Evolutionary conservation across 2,888 invertebrate genomes (phyloP).

Genomic region (Meteorus cinctellus): DNA sequence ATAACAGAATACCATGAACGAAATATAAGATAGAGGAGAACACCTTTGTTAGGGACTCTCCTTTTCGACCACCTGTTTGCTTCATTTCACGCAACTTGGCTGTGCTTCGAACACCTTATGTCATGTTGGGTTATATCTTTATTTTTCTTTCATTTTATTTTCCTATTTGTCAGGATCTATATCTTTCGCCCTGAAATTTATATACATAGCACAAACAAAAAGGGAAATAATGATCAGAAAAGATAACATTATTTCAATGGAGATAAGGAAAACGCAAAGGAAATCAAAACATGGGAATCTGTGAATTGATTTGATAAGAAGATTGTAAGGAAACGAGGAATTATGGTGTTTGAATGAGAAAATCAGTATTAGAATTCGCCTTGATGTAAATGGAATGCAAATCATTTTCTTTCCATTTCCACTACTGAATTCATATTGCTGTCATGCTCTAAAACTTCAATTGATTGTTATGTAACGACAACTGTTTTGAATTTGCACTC

Average conservation of each 20-base stretch:
- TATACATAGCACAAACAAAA: background rate
- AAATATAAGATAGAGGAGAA: background rate
- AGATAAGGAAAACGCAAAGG: slow-evolving; percentile 11
- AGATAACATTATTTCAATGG: background rate
- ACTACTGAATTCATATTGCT: slow-evolving; percentile 18
- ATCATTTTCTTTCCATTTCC: slow-evolving; percentile 7
- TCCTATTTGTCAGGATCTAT: slow-evolving; percentile 16
- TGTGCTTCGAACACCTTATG: slow-evolving; percentile 46
- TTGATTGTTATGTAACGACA: slow-evolving; percentile 27
- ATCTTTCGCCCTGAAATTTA: slow-evolving; percentile 20
- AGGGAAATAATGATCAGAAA: background rate
- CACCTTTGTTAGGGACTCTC: slow-evolving; percentile 21
- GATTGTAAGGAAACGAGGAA: background rate
- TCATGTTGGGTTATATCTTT: slow-evolving; percentile 22
- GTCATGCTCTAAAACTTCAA: slow-evolving; percentile 37
- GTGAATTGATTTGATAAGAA: slow-evolving; percentile 9
- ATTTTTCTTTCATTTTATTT: background rate
- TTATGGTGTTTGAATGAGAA: background rate
- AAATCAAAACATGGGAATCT: background rate
- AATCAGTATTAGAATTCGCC: too few relatives aligned
- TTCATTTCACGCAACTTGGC: slow-evolving; percentile 48
- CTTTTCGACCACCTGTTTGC: slow-evolving; percentile 50
- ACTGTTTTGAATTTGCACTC: slow-evolving; percentile 35
- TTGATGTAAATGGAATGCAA: too few relatives aligned
- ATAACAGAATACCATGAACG: background rate